These are phyloP conservation scores for Mythimna albipuncta DNA, from an alignment of 2,888 invertebrate genomes.

Conservation along the genomic window DNA sequence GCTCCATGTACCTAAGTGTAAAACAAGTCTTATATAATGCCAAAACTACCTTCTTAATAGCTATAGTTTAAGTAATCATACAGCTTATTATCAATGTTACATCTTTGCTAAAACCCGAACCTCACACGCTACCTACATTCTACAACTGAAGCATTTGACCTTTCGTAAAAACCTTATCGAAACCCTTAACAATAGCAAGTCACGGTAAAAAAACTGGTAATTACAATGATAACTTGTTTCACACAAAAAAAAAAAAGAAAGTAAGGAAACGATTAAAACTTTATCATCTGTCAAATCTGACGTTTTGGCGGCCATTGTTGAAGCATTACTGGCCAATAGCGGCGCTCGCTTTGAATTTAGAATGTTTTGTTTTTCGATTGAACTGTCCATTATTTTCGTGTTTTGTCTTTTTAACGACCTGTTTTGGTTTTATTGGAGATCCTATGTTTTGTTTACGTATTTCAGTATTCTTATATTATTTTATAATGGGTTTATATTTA, in stretches of 20 bases:
- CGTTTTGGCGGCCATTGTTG: conserved; percentile 84
- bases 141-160: conserved; percentile 31
- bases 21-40: not conserved
- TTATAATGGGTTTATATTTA: no score
- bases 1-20: not conserved
- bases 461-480: no score
- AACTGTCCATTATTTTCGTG: conserved; percentile 77
- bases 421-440: conserved; percentile 29
- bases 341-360: conserved; percentile 79
- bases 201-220: conserved; percentile 51
- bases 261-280: conserved; percentile 62
- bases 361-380: conserved; percentile 81
- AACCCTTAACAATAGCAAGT: conserved; percentile 31
- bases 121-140: conserved; percentile 1
- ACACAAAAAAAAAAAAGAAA: conserved; percentile 60
- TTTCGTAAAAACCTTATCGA: conserved; percentile 48
- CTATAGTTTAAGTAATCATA: conserved; percentile 14
- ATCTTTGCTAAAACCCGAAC: conserved; percentile 14
- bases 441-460: not conserved
- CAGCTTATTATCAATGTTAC: not conserved
- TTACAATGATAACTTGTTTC: conserved; percentile 65
- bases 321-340: conserved; percentile 77
- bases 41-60: conserved; percentile 4
- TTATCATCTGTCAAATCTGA: conserved; percentile 87
- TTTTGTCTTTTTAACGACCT: conserved; percentile 63